Evolutionary conservation across 2,797 vertebrate species (phyloP).

Genomic region (Pyrocephalus nanus): DNA sequence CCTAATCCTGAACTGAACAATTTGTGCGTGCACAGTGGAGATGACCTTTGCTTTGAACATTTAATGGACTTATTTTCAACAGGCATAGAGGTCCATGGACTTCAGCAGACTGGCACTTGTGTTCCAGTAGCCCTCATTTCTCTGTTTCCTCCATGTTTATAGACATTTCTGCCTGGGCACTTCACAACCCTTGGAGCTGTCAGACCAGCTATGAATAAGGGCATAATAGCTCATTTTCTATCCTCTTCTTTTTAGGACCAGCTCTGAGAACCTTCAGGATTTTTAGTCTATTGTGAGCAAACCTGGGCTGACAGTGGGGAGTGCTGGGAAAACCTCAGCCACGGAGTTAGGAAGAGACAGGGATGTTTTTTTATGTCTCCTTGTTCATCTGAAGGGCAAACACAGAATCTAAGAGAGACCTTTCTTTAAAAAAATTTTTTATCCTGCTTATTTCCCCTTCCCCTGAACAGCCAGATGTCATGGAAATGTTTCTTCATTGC

Average conservation of each 20-base stretch:
- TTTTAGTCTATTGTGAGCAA: neutral
- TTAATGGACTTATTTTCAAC: neutral
- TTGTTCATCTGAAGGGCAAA: neutral
- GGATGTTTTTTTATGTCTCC: neutral
- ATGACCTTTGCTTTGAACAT: neutral
- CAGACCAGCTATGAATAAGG: neutral
- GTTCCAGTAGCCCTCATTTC: neutral
- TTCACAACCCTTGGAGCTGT: neutral
- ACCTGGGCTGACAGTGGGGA: neutral
- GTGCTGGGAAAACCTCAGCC: neutral
- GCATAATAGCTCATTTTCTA: neutral
- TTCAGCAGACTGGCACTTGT: neutral
- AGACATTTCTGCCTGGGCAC: neutral
- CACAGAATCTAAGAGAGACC: neutral
- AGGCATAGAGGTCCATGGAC: neutral
- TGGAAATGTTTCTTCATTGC: neutral
- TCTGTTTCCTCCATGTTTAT: neutral
- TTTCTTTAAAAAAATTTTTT: neutral
- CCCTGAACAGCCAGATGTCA: neutral
- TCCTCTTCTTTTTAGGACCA: neutral
- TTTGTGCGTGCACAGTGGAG: neutral
- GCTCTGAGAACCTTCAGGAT: neutral
- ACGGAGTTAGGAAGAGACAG: neutral
- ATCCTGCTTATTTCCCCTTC: neutral
- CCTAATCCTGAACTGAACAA: neutral